These are phyloP conservation scores for Atractosteus spatula DNA, from an alignment of 2,113 vertebrate genomes.

Conservation along the genomic window DNA sequence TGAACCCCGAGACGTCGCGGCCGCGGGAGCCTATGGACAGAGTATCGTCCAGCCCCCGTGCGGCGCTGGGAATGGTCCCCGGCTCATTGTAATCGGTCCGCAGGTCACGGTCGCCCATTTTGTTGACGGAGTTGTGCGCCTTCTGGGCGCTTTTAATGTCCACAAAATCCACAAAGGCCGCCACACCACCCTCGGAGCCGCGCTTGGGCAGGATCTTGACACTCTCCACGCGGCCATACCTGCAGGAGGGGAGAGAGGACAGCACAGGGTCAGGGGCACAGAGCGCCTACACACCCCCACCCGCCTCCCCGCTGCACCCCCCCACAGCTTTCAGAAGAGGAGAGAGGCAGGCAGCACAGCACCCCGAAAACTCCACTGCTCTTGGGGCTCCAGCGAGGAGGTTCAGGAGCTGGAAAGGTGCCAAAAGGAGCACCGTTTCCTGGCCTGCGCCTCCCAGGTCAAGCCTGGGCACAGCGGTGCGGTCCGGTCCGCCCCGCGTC, in stretches of 20 bases:
- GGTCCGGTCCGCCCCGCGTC: too few relatives aligned
- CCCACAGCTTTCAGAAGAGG: too few relatives aligned
- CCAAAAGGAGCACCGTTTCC: too few relatives aligned
- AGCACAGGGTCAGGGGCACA: conserved; percentile 43
- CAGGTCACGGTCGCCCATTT: conserved; percentile 98
- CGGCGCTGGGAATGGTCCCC: conserved; percentile 95
- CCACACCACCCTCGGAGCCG: conserved; percentile 95
- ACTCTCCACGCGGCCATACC: conserved; percentile 98
- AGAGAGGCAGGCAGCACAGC: too few relatives aligned
- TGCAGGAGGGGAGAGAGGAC: conserved; percentile 51
- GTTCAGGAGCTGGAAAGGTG: too few relatives aligned
- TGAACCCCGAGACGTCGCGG: conserved; percentile 98
- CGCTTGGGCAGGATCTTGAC: conserved; percentile 98
- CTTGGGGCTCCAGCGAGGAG: too few relatives aligned
- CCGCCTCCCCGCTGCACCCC: too few relatives aligned
- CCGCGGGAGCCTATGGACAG: conserved; percentile 94
- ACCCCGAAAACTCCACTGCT: too few relatives aligned
- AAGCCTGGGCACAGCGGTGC: too few relatives aligned
- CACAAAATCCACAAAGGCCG: conserved; percentile 99
- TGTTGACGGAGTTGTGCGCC: conserved; percentile 98
- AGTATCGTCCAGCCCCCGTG: conserved; percentile 95
- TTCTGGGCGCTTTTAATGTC: conserved; percentile 99
- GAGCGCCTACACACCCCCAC: too few relatives aligned
- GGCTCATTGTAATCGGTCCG: conserved; percentile 99
- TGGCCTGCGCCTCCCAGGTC: too few relatives aligned